phyloP scores from a whole-genome alignment of 2,113 vertebrate genomes.

The Campylorhamphus procurvoides region DNA sequence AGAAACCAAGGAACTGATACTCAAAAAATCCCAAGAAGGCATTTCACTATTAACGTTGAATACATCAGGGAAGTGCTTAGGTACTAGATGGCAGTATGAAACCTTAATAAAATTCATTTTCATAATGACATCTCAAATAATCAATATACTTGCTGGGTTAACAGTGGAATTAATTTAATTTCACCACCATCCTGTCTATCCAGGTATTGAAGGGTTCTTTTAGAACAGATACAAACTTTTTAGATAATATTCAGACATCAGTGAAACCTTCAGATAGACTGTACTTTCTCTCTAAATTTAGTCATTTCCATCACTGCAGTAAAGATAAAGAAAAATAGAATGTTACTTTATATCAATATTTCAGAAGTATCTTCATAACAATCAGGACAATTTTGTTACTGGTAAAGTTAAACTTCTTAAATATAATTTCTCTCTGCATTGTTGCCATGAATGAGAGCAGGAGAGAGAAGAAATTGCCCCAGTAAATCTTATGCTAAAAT shows the following conservation, averaged over 20 bases:
- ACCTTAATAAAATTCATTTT: conserved; percentile 30
- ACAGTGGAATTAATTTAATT: conserved; percentile 23
- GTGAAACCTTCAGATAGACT: background rate
- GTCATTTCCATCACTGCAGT: background rate
- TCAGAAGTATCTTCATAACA: background rate
- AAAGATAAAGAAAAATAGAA: background rate
- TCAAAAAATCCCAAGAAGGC: background rate
- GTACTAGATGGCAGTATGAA: conserved; percentile 50
- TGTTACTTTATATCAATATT: background rate
- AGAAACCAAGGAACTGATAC: background rate
- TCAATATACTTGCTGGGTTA: background rate
- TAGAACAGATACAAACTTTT: background rate
- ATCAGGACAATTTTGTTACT: background rate
- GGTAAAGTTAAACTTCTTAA: background rate
- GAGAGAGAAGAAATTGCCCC: background rate
- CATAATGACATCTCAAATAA: conserved; percentile 11
- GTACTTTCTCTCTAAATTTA: background rate
- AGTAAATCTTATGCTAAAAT: background rate
- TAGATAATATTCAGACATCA: background rate
- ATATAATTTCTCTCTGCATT: background rate
- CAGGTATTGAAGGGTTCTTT: background rate
- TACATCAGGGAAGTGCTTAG: conserved; percentile 14
- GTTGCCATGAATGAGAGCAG: background rate
- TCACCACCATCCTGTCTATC: background rate
- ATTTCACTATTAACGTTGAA: background rate